Evolutionary conservation across 2,113 vertebrate genomes (phyloP).

Genomic region (Felis chaus): DNA sequence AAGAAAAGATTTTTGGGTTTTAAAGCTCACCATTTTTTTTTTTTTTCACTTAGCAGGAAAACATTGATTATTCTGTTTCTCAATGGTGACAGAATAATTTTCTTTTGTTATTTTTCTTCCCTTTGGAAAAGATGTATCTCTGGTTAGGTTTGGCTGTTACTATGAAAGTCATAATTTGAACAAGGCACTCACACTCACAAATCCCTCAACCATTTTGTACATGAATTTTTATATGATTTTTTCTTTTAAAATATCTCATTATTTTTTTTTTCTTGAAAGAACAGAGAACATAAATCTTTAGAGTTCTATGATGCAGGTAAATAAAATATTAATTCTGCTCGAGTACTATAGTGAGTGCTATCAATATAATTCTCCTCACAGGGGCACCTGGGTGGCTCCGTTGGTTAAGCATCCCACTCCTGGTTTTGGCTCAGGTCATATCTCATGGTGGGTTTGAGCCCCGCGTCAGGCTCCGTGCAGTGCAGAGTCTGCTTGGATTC

Average conservation of each 20-base stretch:
- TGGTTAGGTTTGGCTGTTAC: background rate
- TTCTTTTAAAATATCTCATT: constrained; percentile 58
- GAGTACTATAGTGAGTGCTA: background rate
- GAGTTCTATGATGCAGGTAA: constrained; percentile 29
- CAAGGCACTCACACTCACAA: background rate
- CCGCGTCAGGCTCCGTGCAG: no score
- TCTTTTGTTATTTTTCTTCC: background rate
- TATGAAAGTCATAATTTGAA: constrained; percentile 41
- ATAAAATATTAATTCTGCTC: background rate
- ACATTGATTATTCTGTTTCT: constrained; percentile 17
- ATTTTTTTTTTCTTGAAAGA: background rate
- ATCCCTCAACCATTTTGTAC: constrained; percentile 49
- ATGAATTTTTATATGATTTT: constrained; percentile 55
- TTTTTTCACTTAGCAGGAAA: background rate
- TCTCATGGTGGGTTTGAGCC: no score
- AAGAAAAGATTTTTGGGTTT: background rate
- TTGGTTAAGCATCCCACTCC: no score
- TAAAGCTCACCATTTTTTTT: background rate
- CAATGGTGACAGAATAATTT: background rate
- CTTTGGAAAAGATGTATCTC: constrained; percentile 8
- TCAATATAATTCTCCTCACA: constrained; percentile 38
- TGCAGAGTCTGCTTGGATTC: no score
- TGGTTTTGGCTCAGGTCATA: no score
- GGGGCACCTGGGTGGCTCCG: no score
- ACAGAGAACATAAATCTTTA: background rate